phyloP scores from a whole-genome alignment of 1,140 invertebrate species.

The Zaprionus ornatus region DNA sequence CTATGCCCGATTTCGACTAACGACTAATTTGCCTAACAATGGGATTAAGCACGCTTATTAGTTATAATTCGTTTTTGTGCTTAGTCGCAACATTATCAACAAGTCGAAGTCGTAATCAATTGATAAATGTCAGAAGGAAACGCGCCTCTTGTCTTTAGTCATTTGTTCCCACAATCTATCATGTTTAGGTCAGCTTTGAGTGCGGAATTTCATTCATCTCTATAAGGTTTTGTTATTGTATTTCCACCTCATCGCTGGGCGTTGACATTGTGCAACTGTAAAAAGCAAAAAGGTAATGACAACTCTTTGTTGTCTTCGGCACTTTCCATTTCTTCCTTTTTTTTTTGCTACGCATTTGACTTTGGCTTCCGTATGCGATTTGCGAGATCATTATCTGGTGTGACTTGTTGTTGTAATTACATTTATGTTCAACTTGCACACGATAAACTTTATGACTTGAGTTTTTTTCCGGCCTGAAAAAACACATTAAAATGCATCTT shows the following conservation, averaged over 20 bases:
- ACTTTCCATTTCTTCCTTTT: constrained; percentile 45
- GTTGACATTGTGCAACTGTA: constrained; percentile 28
- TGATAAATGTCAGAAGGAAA: constrained; percentile 52
- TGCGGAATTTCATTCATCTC: constrained; percentile 14
- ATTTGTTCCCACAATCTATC: constrained; percentile 70
- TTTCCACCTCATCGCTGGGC: not conserved
- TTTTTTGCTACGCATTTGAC: constrained; percentile 27
- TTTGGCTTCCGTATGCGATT: constrained; percentile 41
- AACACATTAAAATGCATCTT: constrained; percentile 5
- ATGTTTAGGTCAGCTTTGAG: constrained; percentile 7
- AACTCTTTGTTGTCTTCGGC: constrained; percentile 16
- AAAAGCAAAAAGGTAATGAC: constrained; percentile 35
- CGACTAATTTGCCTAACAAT: constrained; percentile 73
- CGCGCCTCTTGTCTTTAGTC: constrained; percentile 6
- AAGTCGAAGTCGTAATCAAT: constrained; percentile 34
- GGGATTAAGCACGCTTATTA: constrained; percentile 65
- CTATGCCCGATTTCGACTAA: constrained; percentile 27
- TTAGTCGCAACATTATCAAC: constrained; percentile 47
- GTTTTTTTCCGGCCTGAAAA: constrained; percentile 4
- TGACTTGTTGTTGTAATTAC: constrained; percentile 3
- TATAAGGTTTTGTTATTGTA: not conserved
- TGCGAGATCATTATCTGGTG: constrained; percentile 22
- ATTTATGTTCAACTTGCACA: constrained; percentile 10
- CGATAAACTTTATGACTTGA: constrained; percentile 14
- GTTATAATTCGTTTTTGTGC: constrained; percentile 69